Base-by-base conservation (phyloP, 2,113 vertebrate species). In the Sylvilagus bachmani region DNA sequence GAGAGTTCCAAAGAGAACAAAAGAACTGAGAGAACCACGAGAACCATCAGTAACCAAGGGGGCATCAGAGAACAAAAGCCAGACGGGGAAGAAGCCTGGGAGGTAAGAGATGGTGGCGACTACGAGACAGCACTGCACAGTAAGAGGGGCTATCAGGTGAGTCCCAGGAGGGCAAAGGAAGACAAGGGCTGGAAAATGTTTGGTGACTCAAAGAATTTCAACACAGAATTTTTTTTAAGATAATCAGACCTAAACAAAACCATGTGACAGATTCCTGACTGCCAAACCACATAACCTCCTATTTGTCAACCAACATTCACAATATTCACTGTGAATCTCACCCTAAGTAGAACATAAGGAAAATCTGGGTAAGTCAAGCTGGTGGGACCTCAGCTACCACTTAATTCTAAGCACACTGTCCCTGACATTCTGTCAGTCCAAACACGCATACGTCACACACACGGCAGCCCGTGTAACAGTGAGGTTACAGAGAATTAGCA, bases 271-370 rank as follows among this genome's bases (percentile, higher is more conserved):
- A 85, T 96, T 86, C 92, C 61, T 97, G 89, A 95, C 44, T 85
- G 93, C 95, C 95, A 97, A 97, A 90, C 93, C 94, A 92, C 89
- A 91, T 58, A 96, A 89, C 79, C 94, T 97, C 86, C 5, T 92
- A 96, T 96, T 95, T 97, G 92, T 95, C 90, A 91, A 97, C 80
- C 84, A 79, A 91, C 75, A 66, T 97, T 95, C 90, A 95, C 33
- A 89, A 95, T 74, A 78, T 69, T 91, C 92, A 38, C 91, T 79
- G 22, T 86, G 88, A 88, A 81, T 86, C 64, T 79, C 64, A 93
- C 55, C 78, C 85, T 74, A 74, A 85, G 86, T 61, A 96, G 73
- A 92, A 92, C 64, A 51, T 80, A 94, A 93, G n/a, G 36, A 96
- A 92, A 92, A 84, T 92, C 87, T 94, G 79, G 78, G 51, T 90